Conservation (phyloP, 2,888 invertebrate species). For the Cordilura impudica region DNA sequence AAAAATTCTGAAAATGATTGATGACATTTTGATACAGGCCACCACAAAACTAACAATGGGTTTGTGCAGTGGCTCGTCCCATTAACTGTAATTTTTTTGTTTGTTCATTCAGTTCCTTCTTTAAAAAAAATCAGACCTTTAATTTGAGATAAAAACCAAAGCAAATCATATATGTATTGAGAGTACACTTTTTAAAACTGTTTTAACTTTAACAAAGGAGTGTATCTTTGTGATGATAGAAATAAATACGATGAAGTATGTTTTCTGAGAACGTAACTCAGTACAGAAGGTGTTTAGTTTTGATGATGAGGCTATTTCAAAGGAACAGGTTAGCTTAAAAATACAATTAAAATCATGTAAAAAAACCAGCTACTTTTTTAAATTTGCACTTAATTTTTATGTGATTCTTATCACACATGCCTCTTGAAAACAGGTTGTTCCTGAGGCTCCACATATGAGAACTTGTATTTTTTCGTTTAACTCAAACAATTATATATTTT, state of each 20-base stretch:
- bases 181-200: not conserved
- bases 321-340: constrained; percentile 42
- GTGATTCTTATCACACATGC: constrained; percentile 47
- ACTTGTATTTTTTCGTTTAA: not conserved
- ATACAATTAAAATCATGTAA: constrained; percentile 38
- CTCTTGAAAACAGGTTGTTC: constrained; percentile 52
- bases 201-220: constrained; percentile 1
- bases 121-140: constrained; percentile 23
- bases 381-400: constrained; percentile 55
- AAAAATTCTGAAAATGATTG: constrained; percentile 45
- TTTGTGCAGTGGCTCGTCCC: constrained; percentile 47
- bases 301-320: not conserved
- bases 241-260: constrained; percentile 10
- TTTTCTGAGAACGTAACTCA: constrained; percentile 3
- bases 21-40: constrained; percentile 60
- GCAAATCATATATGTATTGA: not conserved
- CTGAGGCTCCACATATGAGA: not conserved
- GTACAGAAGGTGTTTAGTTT: not conserved
- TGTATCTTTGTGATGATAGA: not conserved
- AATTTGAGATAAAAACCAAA: constrained; percentile 40
- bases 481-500: not conserved
- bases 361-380: constrained; percentile 41
- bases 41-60: constrained; percentile 44
- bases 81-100: constrained; percentile 48
- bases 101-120: not conserved